These are phyloP conservation scores for Perognathus longimembris DNA, from an alignment of 2,113 vertebrate species.

Conservation along the genomic window DNA sequence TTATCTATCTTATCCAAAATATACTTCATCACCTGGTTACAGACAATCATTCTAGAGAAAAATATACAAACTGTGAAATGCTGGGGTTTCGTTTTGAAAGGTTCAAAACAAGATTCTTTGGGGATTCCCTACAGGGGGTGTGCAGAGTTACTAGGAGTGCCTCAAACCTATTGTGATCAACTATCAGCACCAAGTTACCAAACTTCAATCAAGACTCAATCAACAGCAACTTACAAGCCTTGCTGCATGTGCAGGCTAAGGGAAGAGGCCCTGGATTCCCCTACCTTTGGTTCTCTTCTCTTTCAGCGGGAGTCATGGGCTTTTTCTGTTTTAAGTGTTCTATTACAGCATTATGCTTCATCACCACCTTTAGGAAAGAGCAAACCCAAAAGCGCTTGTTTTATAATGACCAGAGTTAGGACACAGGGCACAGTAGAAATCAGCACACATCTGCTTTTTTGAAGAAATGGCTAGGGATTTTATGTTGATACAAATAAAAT, in stretches of 20 bases:
- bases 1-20: constrained; percentile 99
- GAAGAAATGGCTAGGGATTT: background rate
- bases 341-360: constrained; percentile 95
- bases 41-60: constrained; percentile 96
- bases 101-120: constrained; percentile 9
- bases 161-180: background rate
- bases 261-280: constrained; percentile 47
- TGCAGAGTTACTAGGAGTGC: background rate
- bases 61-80: constrained; percentile 75
- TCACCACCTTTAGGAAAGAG: constrained; percentile 88
- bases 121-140: background rate
- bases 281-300: constrained; percentile 98
- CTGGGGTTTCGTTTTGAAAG: constrained; percentile 2
- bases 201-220: constrained; percentile 11
- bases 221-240: too few species aligned
- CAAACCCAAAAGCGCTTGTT: constrained; percentile 73
- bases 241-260: background rate
- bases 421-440: constrained; percentile 25
- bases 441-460: background rate
- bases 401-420: constrained; percentile 54
- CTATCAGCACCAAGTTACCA: background rate
- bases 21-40: constrained; percentile 99
- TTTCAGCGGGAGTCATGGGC: constrained; percentile 93
- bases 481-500: constrained; percentile 16
- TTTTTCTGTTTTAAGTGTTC: constrained; percentile 98